Percentiles rank a stretch among this genome's conserved stretches.
Conservation (phyloP, 2,888 invertebrate genomes). For the Bedellia somnulentella region DNA sequence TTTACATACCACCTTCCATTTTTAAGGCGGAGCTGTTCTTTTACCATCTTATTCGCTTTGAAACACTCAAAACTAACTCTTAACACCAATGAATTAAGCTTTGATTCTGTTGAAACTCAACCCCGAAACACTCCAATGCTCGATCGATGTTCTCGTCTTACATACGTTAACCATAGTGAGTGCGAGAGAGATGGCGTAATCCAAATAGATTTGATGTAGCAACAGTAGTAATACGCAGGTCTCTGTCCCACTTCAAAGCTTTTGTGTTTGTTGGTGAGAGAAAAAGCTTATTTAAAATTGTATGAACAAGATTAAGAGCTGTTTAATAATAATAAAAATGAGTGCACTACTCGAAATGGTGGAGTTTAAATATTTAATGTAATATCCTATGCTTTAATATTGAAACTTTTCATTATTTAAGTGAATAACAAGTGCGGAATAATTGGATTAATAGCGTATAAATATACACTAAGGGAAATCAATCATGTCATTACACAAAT, state of each 20-base stretch:
- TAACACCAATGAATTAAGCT: neutral
- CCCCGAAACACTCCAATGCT: constrained; percentile 25
- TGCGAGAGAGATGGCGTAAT: constrained; percentile 33
- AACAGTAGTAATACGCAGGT: constrained; percentile 13
- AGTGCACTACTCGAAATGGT: constrained; percentile 45
- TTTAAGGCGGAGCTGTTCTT: constrained; percentile 61
- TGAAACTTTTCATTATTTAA: constrained; percentile 27
- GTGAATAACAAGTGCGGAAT: constrained; percentile 31
- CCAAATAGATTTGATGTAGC: constrained; percentile 12
- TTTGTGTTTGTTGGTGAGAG: constrained; percentile 23
- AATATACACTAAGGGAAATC: too few relatives aligned
- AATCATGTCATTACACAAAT: too few relatives aligned
- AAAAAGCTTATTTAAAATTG: constrained; percentile 23
- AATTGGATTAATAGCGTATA: constrained; percentile 11
- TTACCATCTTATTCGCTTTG: constrained; percentile 22
- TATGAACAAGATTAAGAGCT: constrained; percentile 43
- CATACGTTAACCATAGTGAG: too few relatives aligned
- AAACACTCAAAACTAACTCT: constrained; percentile 13
- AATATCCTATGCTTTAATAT: constrained; percentile 50
- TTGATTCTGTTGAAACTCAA: constrained; percentile 9
- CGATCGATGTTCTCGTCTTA: too few relatives aligned
- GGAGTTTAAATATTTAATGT: constrained; percentile 54
- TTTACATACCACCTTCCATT: constrained; percentile 63
- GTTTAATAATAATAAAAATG: constrained; percentile 51
- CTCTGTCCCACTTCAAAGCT: constrained; percentile 20